Percentiles rank a stretch among this genome's conserved stretches.
Conservation (phyloP, 1,140 invertebrate genomes). For the Drosophila leontia region DNA sequence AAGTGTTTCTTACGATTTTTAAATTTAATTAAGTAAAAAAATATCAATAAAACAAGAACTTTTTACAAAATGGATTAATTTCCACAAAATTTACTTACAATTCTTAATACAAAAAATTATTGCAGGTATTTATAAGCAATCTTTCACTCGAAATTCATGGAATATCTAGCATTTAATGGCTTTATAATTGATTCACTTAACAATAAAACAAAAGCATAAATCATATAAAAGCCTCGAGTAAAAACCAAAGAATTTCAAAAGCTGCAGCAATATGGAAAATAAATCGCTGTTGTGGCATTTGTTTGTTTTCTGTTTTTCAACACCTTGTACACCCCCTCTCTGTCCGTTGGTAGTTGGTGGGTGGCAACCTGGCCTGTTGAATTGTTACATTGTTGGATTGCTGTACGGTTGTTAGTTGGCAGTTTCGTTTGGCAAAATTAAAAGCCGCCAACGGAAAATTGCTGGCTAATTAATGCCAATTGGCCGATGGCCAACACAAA, state of each 20-base stretch:
- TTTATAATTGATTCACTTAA: not conserved
- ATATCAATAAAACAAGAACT: too few relatives aligned
- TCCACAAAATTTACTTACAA: not conserved
- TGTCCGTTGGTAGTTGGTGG: conserved; percentile 16
- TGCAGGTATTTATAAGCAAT: not conserved
- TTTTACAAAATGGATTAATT: too few relatives aligned
- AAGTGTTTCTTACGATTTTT: too few relatives aligned
- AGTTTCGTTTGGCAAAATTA: conserved; percentile 57
- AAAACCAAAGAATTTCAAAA: conserved; percentile 18
- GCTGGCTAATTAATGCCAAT: conserved; percentile 60
- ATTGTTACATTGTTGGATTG: conserved; percentile 59
- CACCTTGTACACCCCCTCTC: conserved; percentile 13
- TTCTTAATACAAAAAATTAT: not conserved
- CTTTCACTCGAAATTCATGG: not conserved
- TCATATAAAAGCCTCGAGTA: conserved; percentile 10
- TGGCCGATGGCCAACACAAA: conserved; percentile 45
- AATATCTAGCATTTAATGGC: not conserved
- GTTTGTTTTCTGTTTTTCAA: conserved; percentile 47
- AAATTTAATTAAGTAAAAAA: too few relatives aligned
- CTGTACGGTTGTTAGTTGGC: conserved; percentile 45
- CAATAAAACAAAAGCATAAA: conserved; percentile 4
- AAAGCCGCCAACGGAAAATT: conserved; percentile 61
- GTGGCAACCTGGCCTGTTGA: conserved; percentile 45
- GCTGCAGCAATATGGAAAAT: conserved; percentile 28
- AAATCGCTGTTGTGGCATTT: conserved; percentile 45